phyloP scores from a whole-genome alignment of 2,113 vertebrate genomes.

The Pteruthius melanotis region DNA sequence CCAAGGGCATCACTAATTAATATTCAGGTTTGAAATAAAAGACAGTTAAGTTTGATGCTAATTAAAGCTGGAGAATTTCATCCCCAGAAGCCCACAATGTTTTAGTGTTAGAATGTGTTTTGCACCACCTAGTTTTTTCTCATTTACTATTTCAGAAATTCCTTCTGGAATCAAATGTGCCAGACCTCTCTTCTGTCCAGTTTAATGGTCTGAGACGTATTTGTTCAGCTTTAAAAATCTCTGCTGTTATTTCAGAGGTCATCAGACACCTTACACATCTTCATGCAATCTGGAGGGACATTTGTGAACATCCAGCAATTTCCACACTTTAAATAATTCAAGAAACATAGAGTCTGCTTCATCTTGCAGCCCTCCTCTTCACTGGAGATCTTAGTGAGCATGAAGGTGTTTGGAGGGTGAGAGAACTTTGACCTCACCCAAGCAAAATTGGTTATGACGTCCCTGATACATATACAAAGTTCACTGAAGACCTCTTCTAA shows the following conservation, averaged over 20 bases:
- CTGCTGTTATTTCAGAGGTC: neutral
- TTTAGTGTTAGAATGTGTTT: neutral
- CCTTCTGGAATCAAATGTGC: neutral
- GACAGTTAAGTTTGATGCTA: slow-evolving; percentile 34
- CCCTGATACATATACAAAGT: neutral
- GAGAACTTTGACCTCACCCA: neutral
- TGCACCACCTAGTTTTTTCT: neutral
- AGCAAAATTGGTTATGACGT: neutral
- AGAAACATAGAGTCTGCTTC: neutral
- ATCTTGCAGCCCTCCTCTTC: neutral
- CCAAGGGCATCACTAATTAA: slow-evolving; percentile 56
- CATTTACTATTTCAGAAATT: neutral
- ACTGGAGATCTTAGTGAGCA: neutral
- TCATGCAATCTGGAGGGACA: neutral
- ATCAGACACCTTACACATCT: neutral
- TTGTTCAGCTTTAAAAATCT: neutral
- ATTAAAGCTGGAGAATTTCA: slow-evolving; percentile 39
- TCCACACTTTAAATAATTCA: neutral
- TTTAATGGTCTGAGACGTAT: neutral
- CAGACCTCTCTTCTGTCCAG: neutral
- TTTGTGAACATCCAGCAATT: neutral
- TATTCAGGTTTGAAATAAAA: slow-evolving; percentile 45
- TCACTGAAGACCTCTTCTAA: neutral
- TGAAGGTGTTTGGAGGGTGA: neutral
- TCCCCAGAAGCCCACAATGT: neutral